Conservation (phyloP, 2,888 invertebrate genomes). For the Mesorhabditis sp. region DNA sequence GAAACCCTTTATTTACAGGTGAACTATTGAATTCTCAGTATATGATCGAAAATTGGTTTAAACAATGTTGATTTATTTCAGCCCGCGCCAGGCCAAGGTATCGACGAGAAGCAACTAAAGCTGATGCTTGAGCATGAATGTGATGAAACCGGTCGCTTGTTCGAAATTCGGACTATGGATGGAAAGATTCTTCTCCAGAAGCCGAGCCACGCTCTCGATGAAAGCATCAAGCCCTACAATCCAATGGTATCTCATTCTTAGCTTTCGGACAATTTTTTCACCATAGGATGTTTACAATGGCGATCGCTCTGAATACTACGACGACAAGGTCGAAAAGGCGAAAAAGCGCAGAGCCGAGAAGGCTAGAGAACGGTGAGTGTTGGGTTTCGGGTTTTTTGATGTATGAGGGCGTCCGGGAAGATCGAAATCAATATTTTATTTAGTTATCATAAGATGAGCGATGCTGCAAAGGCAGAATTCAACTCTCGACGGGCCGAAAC, state of each 20-base stretch:
- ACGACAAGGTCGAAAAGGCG: background rate
- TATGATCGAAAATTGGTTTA: background rate
- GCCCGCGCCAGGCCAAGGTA: conserved; percentile 11
- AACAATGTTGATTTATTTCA: background rate
- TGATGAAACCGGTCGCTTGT: conserved; percentile 25
- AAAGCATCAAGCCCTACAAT: too few species aligned
- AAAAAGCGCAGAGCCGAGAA: conserved; percentile 7
- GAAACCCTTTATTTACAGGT: conserved; percentile 5
- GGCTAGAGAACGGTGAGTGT: background rate
- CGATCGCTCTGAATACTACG: background rate
- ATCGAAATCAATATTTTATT: background rate
- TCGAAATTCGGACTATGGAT: conserved; percentile 25
- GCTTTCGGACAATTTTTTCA: too few species aligned
- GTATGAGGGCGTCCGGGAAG: background rate
- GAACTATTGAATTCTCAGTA: background rate
- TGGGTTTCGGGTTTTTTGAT: background rate
- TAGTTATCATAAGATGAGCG: conserved; percentile 30
- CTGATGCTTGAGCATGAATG: conserved; percentile 26
- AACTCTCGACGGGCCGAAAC: conserved; percentile 23
- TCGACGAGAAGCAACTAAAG: conserved; percentile 28
- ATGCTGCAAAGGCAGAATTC: conserved; percentile 25
- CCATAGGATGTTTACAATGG: too few species aligned
- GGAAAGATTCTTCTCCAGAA: conserved; percentile 14
- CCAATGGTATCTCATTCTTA: too few species aligned
- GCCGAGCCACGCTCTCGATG: background rate